Conservation (phyloP, 2,113 vertebrate genomes). For the Paraplagusia blochii region DNA sequence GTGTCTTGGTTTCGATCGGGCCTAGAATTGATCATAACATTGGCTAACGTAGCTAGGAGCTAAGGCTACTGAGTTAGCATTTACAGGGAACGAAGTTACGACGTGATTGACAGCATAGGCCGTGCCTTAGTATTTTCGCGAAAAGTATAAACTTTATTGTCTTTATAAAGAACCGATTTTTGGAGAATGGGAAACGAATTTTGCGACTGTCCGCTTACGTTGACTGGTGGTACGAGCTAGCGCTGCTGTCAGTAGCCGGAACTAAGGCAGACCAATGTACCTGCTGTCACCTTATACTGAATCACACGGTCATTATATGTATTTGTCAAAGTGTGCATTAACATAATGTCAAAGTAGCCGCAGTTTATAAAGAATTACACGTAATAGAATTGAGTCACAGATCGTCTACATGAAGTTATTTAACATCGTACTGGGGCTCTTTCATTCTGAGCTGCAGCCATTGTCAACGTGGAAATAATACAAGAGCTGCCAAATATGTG, state of each 20-base stretch:
- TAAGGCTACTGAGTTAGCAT: slow-evolving; percentile 29
- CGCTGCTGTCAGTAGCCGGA: slow-evolving; percentile 43
- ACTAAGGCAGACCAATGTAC: slow-evolving; percentile 26
- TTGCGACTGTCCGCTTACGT: slow-evolving; percentile 45
- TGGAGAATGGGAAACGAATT: background rate
- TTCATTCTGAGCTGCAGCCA: slow-evolving; percentile 21
- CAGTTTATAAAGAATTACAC: too few species aligned
- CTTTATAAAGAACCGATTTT: background rate
- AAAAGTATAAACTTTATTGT: background rate
- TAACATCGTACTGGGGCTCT: background rate
- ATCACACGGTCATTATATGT: background rate
- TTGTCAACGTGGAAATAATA: slow-evolving; percentile 40
- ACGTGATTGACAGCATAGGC: background rate
- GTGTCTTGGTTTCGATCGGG: slow-evolving; percentile 35
- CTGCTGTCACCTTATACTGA: slow-evolving; percentile 29
- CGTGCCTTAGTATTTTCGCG: background rate
- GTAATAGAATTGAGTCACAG: too few species aligned
- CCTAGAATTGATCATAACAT: slow-evolving; percentile 55
- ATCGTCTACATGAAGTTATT: background rate
- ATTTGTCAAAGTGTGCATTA: fast-evolving
- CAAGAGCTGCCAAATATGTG: too few species aligned
- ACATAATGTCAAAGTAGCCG: background rate
- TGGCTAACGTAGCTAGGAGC: slow-evolving; percentile 37
- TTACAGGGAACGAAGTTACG: slow-evolving; percentile 8
- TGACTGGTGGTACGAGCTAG: slow-evolving; percentile 41